Percentiles rank a stretch among this genome's conserved stretches.
Evolutionary conservation across 2,113 vertebrate genomes (phyloP).

Genomic region (Neodontobutis hainanensis): DNA sequence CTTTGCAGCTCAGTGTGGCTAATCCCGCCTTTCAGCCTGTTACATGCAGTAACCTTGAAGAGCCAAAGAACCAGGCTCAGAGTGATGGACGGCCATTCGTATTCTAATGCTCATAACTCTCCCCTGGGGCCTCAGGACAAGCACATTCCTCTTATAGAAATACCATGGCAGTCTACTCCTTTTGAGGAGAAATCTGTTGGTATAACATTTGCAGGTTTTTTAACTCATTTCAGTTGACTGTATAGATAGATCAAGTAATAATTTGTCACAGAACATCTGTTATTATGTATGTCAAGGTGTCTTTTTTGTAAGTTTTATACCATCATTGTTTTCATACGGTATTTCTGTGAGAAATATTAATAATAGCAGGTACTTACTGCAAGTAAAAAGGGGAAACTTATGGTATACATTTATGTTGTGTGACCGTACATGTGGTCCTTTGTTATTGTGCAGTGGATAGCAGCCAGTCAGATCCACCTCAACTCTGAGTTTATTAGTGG

Average conservation of each 20-base stretch:
- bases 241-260: not conserved
- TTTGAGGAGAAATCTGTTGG: conserved; percentile 2
- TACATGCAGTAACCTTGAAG: conserved; percentile 57
- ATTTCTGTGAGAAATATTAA: conserved; percentile 33
- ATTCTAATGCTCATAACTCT: conserved; percentile 58
- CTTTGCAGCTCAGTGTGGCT: conserved; percentile 30
- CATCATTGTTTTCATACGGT: conserved; percentile 2
- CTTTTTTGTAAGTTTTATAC: conserved; percentile 11
- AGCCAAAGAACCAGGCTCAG: conserved; percentile 27
- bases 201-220: not conserved
- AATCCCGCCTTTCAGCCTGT: conserved; percentile 64
- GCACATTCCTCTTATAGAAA: conserved; percentile 26
- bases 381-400: conserved; percentile 3
- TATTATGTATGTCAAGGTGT: not conserved
- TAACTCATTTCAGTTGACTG: not conserved
- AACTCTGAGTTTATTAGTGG: conserved; percentile 25
- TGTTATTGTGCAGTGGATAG: conserved; percentile 29
- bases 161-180: conserved; percentile 31
- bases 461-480: conserved; percentile 25
- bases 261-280: conserved; percentile 13
- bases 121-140: conserved; percentile 4
- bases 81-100: conserved; percentile 58
- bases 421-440: conserved; percentile 29
- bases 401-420: conserved; percentile 17
- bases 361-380: conserved; percentile 1